A percentile compares a stretch with the other conserved stretches of the same genome.
Conservation (phyloP, 2,113 vertebrate species). For the Hystrix brachyura region DNA sequence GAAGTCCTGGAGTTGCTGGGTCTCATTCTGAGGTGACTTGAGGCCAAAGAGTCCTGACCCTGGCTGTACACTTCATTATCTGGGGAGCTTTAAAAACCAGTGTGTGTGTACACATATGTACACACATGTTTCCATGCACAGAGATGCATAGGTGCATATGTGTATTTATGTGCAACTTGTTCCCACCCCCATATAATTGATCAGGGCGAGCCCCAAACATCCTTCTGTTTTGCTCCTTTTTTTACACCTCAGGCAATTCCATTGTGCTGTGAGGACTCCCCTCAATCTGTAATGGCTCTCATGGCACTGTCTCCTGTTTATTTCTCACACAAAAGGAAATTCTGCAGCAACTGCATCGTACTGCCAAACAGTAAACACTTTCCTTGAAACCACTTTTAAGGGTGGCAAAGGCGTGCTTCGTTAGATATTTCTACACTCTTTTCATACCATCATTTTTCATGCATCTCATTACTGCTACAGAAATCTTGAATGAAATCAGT, state of each 20-base stretch:
- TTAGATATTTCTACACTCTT: not conserved
- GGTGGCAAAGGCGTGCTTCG: constrained; percentile 6
- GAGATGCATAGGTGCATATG: not conserved
- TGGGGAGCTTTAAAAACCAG: not conserved
- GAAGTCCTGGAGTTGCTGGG: not conserved
- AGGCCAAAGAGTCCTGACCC: not conserved
- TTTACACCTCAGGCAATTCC: not conserved
- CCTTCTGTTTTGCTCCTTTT: not conserved
- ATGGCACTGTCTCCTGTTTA: not conserved
- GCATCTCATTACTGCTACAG: constrained; percentile 34
- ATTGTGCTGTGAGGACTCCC: not conserved
- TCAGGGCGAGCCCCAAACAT: not conserved
- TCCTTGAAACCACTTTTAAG: constrained; percentile 33
- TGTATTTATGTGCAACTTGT: not conserved
- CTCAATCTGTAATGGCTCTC: not conserved
- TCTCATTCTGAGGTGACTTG: not conserved
- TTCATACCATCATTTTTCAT: not conserved
- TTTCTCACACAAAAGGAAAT: constrained; percentile 2
- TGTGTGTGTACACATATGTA: not conserved
- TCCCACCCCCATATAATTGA: not conserved
- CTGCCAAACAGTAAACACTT: constrained; percentile 2
- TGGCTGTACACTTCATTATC: not conserved
- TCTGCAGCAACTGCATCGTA: not conserved
- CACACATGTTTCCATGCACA: not conserved
- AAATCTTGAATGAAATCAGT: constrained; percentile 66